Evolutionary conservation across 2,888 invertebrate genomes (phyloP), one percentile per base, ranked within the genome.

Genomic region (Oligia fasciuncula): DNA sequence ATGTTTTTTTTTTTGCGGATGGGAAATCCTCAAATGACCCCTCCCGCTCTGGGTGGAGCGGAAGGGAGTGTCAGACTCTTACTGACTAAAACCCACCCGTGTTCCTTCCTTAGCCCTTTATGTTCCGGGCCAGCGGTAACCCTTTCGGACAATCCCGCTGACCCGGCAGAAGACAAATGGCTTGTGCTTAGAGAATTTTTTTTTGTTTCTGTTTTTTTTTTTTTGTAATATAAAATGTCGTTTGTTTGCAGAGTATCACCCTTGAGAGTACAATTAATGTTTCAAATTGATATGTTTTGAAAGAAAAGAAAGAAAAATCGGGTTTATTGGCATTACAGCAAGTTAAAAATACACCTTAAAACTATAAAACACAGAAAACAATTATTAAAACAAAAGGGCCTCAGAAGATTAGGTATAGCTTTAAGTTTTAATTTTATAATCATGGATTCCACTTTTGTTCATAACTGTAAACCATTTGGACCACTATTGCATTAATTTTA

Each of bases 161-260:
- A 29, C 29, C 29, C 29, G 29, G 29, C 29, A 29, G 73, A 74
- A 54, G 73, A 66, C 51, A 67, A 81, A 77, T 69, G 60, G 2
- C 6, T 68, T 66, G 40, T 60, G 63, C 71, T 81, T 66, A 74
- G 19, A 65, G 77, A 46, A 57, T 65, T 23, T 65, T 23, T 65
- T 9, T 73, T 40, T 51, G 60, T 6, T 29, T 65, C 40, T 66
- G n/a, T 43, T 75, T 51, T 69, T 46, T 63, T 63, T 68, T 68
- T 43, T 1, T 29, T 29, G 29, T 29, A 5, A 14, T 23, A 6
- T 35, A 9, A 14, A 73, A 11, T 74, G 5, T 35, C 0, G 2
- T 2, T 74, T 75, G 6, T 74, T 74, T 54, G 4, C 35, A 1
- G 19, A 17, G 17, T 29, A 46, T 8, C 0, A 40, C 13, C 2